Evolutionary conservation across 2,797 vertebrate species (phyloP).

Genomic region (Siniperca scherzeri): DNA sequence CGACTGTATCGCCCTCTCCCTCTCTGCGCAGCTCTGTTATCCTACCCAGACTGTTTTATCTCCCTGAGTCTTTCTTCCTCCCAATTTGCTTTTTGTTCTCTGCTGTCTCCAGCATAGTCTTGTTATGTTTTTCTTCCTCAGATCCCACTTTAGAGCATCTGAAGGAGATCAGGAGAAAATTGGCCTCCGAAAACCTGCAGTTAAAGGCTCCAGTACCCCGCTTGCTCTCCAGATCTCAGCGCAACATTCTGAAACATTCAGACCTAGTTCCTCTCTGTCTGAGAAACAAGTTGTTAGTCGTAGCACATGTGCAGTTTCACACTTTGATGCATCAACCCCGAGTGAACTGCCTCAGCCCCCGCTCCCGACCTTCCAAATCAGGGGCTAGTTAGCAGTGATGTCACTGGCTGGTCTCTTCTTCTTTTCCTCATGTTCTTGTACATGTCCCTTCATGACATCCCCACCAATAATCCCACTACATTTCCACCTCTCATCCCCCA

Average conservation of each 20-base stretch:
- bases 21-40: conserved; percentile 77
- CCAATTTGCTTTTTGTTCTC: conserved; percentile 81
- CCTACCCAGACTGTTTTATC: conserved; percentile 80
- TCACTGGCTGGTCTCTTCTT: conserved; percentile 40
- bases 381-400: conserved; percentile 49
- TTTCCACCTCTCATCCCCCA: conserved; percentile 38
- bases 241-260: conserved; percentile 77
- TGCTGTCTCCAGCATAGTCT: conserved; percentile 73
- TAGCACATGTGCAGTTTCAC: conserved; percentile 57
- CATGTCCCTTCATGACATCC: conserved; percentile 28
- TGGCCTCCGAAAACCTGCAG: conserved; percentile 81
- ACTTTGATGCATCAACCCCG: conserved; percentile 67
- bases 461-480: conserved; percentile 44
- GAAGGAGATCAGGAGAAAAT: conserved; percentile 83
- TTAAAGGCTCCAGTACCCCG: conserved; percentile 76
- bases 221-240: conserved; percentile 75
- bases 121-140: conserved; percentile 82
- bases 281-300: conserved; percentile 78
- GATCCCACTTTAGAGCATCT: conserved; percentile 83
- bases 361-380: conserved; percentile 58
- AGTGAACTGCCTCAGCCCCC: conserved; percentile 56
- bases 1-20: conserved; percentile 72
- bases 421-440: conserved; percentile 23
- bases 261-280: conserved; percentile 67
- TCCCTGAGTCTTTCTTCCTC: conserved; percentile 76